Percentiles rank a stretch among this genome's conserved stretches.
These are phyloP conservation scores for Sciurus carolinensis DNA, from an alignment of 2,797 vertebrate genomes.

Conservation along the genomic window DNA sequence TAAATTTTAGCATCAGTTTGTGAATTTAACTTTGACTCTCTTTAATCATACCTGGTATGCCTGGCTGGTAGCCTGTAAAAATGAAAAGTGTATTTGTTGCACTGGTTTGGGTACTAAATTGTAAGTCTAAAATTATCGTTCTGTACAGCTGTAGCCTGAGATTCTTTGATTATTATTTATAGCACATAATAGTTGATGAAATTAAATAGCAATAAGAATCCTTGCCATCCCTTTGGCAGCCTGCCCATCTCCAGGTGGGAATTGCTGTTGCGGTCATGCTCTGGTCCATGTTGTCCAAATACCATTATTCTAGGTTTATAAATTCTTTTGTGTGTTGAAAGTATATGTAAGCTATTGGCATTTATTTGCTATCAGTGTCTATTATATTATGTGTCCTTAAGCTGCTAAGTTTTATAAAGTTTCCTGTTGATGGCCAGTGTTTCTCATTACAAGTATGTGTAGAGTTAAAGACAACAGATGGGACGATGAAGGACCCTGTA, in stretches of 20 bases:
- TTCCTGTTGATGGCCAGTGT: neutral
- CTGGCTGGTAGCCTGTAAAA: conserved; percentile 25
- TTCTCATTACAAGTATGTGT: conserved; percentile 35
- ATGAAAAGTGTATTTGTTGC: conserved; percentile 3
- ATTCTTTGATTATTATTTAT: conserved; percentile 49
- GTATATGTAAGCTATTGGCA: neutral
- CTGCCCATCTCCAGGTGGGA: neutral
- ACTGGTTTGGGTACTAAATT: conserved; percentile 17
- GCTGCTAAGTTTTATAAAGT: conserved; percentile 52
- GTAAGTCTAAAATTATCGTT: conserved; percentile 59
- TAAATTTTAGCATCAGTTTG: conserved; percentile 31
- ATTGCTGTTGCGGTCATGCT: conserved; percentile 1
- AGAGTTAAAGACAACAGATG: neutral
- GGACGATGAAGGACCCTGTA: neutral
- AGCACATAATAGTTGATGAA: neutral
- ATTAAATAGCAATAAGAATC: neutral
- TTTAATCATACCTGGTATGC: conserved; percentile 8
- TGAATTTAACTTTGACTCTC: conserved; percentile 60
- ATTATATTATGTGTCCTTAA: conserved; percentile 48
- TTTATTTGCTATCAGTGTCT: conserved; percentile 52
- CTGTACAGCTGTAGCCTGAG: neutral
- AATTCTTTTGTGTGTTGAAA: conserved; percentile 1
- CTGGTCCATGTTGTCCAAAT: neutral
- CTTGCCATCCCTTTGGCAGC: neutral
- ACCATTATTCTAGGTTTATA: conserved; percentile 18